These are phyloP conservation scores for Crenichthys baileyi DNA, from an alignment of 2,797 vertebrate species.

Conservation along the genomic window DNA sequence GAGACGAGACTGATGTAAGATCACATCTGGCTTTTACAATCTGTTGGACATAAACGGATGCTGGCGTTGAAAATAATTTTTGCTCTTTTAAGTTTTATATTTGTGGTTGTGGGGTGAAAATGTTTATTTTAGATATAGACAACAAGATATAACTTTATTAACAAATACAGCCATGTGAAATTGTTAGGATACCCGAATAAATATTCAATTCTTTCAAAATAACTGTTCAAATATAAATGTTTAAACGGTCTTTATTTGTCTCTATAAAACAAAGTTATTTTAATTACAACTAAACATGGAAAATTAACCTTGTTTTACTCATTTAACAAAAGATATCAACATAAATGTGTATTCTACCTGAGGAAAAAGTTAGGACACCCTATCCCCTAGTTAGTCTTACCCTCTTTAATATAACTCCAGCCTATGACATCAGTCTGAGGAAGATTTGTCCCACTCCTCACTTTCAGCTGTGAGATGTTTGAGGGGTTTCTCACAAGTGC, in stretches of 20 bases:
- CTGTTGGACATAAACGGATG: constrained; percentile 60
- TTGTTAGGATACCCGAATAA: background rate
- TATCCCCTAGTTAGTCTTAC: too few species aligned
- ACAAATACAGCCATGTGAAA: background rate
- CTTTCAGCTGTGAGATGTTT: too few species aligned
- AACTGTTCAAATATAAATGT: background rate
- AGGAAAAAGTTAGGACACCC: too few species aligned
- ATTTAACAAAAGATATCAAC: background rate
- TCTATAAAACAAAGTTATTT: background rate
- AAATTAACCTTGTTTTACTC: background rate
- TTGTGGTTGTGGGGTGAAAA: background rate
- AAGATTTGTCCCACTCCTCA: too few species aligned
- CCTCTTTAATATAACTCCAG: too few species aligned
- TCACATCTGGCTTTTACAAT: constrained; percentile 68
- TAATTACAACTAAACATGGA: background rate
- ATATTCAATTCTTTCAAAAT: background rate
- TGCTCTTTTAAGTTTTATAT: constrained; percentile 36
- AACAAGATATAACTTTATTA: background rate
- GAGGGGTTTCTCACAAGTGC: too few species aligned
- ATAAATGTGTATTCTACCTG: too few species aligned
- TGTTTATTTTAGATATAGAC: background rate
- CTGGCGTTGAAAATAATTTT: constrained; percentile 41
- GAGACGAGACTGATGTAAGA: constrained; percentile 74
- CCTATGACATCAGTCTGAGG: too few species aligned
- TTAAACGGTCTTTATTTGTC: background rate